phyloP scores from a whole-genome alignment of 2,113 vertebrate genomes.

The Telmatochromis sp. region DNA sequence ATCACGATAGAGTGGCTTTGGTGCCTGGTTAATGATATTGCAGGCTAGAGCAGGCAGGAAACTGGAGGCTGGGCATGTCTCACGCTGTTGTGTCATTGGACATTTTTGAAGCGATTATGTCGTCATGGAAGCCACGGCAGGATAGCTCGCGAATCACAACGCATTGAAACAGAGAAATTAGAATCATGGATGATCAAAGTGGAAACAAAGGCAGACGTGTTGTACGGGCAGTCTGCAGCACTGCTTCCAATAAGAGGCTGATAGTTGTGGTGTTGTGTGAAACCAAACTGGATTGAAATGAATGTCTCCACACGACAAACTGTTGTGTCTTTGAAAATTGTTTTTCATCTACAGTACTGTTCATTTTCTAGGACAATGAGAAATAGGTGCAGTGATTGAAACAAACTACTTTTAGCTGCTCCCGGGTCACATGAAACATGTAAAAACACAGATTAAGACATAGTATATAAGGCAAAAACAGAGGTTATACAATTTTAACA shows the following conservation, averaged over 20 bases:
- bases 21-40: conserved; percentile 30
- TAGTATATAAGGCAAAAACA: background rate
- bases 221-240: background rate
- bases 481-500: background rate
- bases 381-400: background rate
- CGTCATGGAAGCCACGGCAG: background rate
- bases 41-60: background rate
- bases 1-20: conserved; percentile 11
- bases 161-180: background rate
- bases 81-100: background rate
- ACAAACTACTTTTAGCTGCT: background rate
- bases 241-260: background rate
- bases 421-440: background rate
- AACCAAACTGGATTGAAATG: background rate
- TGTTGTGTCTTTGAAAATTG: background rate
- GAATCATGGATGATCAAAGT: background rate
- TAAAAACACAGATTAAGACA: background rate
- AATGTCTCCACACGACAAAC: background rate
- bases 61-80: background rate
- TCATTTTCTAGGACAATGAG: background rate
- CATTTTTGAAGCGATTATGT: background rate
- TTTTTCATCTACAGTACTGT: background rate
- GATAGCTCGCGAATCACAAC: background rate
- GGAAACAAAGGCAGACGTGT: background rate
- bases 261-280: background rate